Percentiles rank a stretch among this genome's conserved stretches.
Conservation (phyloP, 2,888 invertebrate genomes). For the Chouioia cunea region DNA sequence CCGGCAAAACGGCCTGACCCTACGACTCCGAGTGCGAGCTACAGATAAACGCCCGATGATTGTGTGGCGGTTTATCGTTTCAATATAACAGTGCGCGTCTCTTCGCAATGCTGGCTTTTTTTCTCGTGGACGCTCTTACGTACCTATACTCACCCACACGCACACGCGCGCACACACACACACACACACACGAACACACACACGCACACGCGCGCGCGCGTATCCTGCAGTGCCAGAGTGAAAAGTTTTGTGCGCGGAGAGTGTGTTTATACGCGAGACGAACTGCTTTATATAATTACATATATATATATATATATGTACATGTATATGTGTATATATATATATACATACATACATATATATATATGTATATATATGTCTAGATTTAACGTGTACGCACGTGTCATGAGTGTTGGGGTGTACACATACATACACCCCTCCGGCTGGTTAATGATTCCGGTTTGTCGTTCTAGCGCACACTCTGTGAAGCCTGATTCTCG, state of each 20-base stretch:
- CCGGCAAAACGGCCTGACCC: constrained; percentile 40
- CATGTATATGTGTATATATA: too few species aligned
- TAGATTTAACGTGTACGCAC: constrained; percentile 29
- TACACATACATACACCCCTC: background rate
- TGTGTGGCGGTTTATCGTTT: background rate
- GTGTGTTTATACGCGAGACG: too few species aligned
- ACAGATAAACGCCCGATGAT: constrained; percentile 19
- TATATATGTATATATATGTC: constrained; percentile 39
- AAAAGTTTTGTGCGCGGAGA: too few species aligned
- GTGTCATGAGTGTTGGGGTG: constrained; percentile 4
- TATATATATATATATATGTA: too few species aligned
- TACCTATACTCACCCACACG: too few species aligned
- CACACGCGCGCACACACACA: too few species aligned
- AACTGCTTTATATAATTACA: too few species aligned
- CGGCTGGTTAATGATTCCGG: constrained; percentile 16
- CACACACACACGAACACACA: too few species aligned
- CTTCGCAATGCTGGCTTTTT: constrained; percentile 1
- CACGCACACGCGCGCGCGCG: too few species aligned
- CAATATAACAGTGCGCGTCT: background rate
- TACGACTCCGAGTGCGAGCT: constrained; percentile 45
- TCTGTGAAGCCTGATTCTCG: constrained; percentile 15
- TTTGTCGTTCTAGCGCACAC: constrained; percentile 34
- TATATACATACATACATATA: too few species aligned
- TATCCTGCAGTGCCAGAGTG: background rate
- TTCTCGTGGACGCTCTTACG: background rate